These are phyloP conservation scores for Procambarus virginalis DNA, from an alignment of 1,140 invertebrate genomes.

Conservation along the genomic window DNA sequence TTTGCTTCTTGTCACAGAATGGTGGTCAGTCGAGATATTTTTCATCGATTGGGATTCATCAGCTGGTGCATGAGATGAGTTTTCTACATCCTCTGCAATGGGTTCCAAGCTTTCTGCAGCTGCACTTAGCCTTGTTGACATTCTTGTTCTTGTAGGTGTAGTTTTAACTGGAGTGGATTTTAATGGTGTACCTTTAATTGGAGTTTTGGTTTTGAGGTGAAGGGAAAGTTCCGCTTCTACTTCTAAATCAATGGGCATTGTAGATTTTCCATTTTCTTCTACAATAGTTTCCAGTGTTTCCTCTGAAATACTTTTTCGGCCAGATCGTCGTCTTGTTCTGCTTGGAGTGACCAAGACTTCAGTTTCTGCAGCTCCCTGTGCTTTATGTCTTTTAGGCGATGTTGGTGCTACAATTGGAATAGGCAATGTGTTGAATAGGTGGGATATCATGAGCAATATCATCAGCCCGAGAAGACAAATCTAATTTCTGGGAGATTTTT, in stretches of 20 bases:
- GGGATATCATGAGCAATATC: not conserved
- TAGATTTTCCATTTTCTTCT: conserved; percentile 12
- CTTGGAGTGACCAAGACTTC: not conserved
- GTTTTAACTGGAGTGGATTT: conserved; percentile 31
- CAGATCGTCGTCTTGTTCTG: not conserved
- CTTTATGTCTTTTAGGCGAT: not conserved
- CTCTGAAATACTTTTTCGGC: conserved; percentile 17
- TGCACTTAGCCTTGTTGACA: conserved; percentile 1
- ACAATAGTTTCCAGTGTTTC: conserved; percentile 38
- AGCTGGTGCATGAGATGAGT: not conserved
- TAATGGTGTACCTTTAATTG: not conserved
- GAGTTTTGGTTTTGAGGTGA: not conserved
- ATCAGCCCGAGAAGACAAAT: not conserved
- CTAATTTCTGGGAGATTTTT: conserved; percentile 32
- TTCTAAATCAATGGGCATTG: not conserved
- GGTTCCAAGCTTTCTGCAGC: conserved; percentile 26
- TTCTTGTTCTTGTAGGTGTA: conserved; percentile 25
- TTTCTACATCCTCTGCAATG: conserved; percentile 33
- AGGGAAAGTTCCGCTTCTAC: not conserved
- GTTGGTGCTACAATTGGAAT: conserved; percentile 5
- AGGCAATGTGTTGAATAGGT: not conserved
- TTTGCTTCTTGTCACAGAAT: not conserved
- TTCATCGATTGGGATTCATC: not conserved
- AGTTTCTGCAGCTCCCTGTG: not conserved
- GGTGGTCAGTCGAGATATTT: not conserved